Conservation (phyloP, 2,113 vertebrate species). For the Neotragus pygmaeus region DNA sequence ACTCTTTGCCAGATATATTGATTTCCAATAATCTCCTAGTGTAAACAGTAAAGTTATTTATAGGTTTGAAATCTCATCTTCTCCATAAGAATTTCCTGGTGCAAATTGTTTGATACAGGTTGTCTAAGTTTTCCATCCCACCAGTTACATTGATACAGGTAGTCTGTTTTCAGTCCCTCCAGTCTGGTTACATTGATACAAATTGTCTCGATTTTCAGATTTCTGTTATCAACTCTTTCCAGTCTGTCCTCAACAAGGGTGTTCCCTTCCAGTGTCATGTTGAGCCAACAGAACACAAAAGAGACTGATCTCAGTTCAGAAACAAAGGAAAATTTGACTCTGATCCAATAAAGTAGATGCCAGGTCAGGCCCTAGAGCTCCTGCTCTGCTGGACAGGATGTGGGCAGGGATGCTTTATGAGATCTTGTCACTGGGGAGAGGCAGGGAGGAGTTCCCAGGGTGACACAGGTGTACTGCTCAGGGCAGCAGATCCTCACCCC, state of each 20-base stretch:
- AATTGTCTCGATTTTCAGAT: background rate
- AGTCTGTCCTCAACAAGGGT: background rate
- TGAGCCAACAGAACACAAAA: background rate
- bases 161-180: background rate
- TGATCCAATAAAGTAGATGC: background rate
- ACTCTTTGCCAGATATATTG: background rate
- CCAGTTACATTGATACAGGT: background rate
- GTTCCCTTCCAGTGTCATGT: background rate
- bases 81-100: background rate
- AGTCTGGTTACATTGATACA: background rate
- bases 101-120: background rate
- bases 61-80: background rate
- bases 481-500: background rate
- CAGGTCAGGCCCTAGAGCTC: background rate
- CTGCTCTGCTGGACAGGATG: rapidly evolving
- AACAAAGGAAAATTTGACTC: background rate
- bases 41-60: background rate
- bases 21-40: background rate
- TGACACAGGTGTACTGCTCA: background rate
- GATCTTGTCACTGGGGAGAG: background rate
- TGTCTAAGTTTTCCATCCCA: background rate
- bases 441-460: background rate
- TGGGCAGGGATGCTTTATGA: background rate
- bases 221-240: background rate
- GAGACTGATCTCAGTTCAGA: background rate